A percentile compares a stretch with the other conserved stretches of the same genome.
These are phyloP conservation scores for Acrobeloides nanus DNA, from an alignment of 2,888 invertebrate genomes.

Conservation along the genomic window DNA sequence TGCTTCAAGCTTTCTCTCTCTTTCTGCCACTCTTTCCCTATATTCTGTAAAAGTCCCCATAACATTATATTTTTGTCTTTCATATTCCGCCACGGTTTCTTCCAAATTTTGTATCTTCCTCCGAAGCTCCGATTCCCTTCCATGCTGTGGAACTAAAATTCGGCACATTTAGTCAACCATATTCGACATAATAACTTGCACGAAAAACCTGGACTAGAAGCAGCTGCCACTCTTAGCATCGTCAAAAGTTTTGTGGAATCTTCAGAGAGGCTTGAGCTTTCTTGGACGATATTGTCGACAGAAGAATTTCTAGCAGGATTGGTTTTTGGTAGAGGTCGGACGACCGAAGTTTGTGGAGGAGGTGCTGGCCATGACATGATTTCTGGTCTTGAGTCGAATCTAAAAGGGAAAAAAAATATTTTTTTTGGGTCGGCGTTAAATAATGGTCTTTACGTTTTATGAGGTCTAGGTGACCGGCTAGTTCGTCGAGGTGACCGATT, in stretches of 20 bases:
- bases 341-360: slow-evolving; percentile 25
- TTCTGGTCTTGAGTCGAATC: slow-evolving; percentile 41
- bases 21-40: slow-evolving; percentile 49
- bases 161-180: neutral
- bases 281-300: slow-evolving; percentile 14
- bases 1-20: slow-evolving; percentile 52
- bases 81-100: slow-evolving; percentile 53
- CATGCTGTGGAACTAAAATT: slow-evolving; percentile 2
- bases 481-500: slow-evolving; percentile 16
- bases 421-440: slow-evolving; percentile 5
- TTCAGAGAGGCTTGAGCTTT: slow-evolving; percentile 15
- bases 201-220: slow-evolving; percentile 25
- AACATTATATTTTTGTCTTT: slow-evolving; percentile 52
- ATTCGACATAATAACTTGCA: no score
- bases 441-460: slow-evolving; percentile 7
- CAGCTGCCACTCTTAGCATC: slow-evolving; percentile 31
- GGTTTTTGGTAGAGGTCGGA: slow-evolving; percentile 19
- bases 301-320: slow-evolving; percentile 26
- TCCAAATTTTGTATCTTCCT: slow-evolving; percentile 52
- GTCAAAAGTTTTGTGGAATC: slow-evolving; percentile 22
- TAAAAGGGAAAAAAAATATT: neutral
- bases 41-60: slow-evolving; percentile 54
- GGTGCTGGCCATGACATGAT: slow-evolving; percentile 51
- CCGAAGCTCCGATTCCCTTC: slow-evolving; percentile 47
- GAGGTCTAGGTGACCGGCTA: slow-evolving; percentile 18